Conservation (phyloP, 2,113 vertebrate species). For the Alouatta palliata region DNA sequence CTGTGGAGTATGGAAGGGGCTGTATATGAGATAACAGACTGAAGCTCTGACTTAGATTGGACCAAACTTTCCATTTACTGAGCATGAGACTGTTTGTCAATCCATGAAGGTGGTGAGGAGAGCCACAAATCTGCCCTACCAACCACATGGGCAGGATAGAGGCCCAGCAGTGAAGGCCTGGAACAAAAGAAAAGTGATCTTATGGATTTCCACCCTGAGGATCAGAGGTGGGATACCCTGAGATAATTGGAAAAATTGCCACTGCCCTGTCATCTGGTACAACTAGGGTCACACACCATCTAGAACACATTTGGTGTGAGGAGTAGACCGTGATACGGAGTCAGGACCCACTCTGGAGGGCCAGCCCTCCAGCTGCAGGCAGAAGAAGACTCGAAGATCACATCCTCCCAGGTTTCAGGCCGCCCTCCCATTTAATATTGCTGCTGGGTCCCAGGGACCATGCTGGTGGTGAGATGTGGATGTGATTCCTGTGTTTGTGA, state of each 20-base stretch:
- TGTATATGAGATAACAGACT: too few species aligned
- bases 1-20: accelerated
- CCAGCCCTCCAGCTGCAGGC: neutral
- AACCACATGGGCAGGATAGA: neutral
- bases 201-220: neutral
- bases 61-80: too few species aligned
- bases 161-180: neutral
- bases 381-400: neutral
- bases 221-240: neutral
- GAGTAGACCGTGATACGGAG: neutral
- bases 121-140: neutral
- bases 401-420: accelerated
- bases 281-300: neutral
- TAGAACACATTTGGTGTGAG: neutral
- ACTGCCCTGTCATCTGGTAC: too few species aligned
- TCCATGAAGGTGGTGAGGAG: neutral
- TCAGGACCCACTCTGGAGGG: neutral
- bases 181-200: neutral
- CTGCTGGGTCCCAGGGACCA: neutral
- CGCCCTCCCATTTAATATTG: neutral
- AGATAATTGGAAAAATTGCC: neutral
- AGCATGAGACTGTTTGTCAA: neutral
- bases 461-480: too few species aligned
- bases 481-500: neutral
- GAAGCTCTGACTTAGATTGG: neutral